Evolutionary conservation across 2,797 vertebrate genomes (phyloP), one percentile per base, ranked within the genome.

Genomic region (Otolemur crassicaudatus): DNA sequence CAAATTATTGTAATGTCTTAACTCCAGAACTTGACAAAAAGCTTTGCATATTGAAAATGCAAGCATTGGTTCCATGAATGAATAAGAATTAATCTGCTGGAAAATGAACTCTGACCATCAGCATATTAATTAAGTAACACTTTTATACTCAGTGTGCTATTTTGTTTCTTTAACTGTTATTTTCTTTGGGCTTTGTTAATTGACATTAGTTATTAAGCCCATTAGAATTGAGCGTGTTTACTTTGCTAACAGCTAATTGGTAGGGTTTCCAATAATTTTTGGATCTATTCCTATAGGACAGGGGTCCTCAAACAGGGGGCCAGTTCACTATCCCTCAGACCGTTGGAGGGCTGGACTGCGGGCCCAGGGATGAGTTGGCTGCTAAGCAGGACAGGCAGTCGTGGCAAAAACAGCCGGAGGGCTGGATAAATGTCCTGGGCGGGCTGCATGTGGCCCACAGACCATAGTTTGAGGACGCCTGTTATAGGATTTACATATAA

Each of bases 101-200:
- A 95, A 90, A 82, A 79, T 87, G n/a, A 73, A 2, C n/a, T 31
- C 37, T 56, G 82, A 75, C 27, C 7, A 81, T 8, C 6, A 77
- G 34, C 14, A 43, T 86, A 37, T 63, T 88, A 92, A 73, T 58
- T 63, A 81, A 56, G 65, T 43, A 67, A 75, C 27, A 56, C 60
- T 69, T 43, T 43, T 87, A 40, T 89, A 87, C 46, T 69, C 29
- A 53, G 27, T 69, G 8, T 87, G 93, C 56, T 88, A 13, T 65
- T 94, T 91, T 94, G 19, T 40, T 94, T 80, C 67, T 89, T 88
- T 89, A 85, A 40, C 43, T 83, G n/a, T 17, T 84, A 9, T 82
- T 87, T 91, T 96, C 23, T 87, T 65, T 69, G 20, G n/a, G 31
- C 23, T 60, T 2, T 88, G 34, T 40, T 86, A 61, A 69, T 40